These are phyloP conservation scores for Catamblyrhynchus diadema DNA, from an alignment of 2,797 vertebrate genomes.

Conservation along the genomic window DNA sequence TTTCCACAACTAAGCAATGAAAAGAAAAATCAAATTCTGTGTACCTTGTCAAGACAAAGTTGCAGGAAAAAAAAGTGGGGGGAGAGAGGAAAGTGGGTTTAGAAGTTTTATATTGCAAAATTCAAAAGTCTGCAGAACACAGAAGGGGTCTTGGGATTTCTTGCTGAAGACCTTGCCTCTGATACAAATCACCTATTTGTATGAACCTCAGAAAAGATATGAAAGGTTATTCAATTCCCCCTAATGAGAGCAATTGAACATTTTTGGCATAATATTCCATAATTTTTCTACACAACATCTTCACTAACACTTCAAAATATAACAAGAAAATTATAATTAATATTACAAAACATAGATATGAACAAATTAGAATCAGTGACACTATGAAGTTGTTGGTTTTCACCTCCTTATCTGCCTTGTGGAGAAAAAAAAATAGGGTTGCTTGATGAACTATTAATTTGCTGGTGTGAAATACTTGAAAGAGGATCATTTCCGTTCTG, in stretches of 20 bases:
- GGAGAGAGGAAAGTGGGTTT: neutral
- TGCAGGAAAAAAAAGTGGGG: neutral
- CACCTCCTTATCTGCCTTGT: neutral
- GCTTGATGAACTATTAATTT: neutral
- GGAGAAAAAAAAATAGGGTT: neutral
- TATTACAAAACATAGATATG: neutral
- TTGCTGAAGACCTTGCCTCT: neutral
- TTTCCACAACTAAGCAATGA: neutral
- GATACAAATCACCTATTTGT: neutral
- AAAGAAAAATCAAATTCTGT: too few species aligned
- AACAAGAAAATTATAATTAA: conserved; percentile 4
- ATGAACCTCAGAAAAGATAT: neutral
- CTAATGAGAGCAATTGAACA: conserved; percentile 14
- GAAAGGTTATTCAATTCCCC: neutral
- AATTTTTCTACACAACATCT: neutral
- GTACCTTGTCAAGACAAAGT: neutral
- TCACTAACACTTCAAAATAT: conserved; percentile 28
- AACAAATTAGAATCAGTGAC: conserved; percentile 2
- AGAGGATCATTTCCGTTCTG: neutral
- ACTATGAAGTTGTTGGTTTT: neutral
- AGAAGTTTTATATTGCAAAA: neutral
- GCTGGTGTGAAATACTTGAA: neutral
- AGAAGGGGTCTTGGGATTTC: neutral
- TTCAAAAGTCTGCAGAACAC: neutral
- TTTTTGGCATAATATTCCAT: neutral